phyloP scores from a whole-genome alignment of 2,888 invertebrate species.

The Sclerodermus sp. region DNA sequence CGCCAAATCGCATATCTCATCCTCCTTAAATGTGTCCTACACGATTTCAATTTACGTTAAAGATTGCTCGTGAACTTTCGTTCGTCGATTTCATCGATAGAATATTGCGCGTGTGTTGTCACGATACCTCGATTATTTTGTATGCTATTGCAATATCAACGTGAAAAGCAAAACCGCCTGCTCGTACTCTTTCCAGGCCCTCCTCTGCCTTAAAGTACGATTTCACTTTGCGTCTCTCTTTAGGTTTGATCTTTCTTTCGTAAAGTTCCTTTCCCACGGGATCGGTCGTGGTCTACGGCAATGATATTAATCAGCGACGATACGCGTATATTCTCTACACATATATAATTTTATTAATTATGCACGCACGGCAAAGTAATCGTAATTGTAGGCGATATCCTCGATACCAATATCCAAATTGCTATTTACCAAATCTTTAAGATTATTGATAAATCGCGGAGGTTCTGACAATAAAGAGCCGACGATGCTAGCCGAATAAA shows the following conservation, averaged over 20 bases:
- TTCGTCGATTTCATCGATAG: neutral
- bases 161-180: conserved; percentile 72
- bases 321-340: neutral
- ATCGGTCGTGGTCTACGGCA: conserved; percentile 65
- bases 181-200: conserved; percentile 65
- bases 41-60: too few species aligned
- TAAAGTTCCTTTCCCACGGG: conserved; percentile 65
- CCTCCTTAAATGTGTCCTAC: conserved; percentile 64
- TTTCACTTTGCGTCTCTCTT: conserved; percentile 30
- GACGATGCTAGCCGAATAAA: conserved; percentile 53
- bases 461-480: conserved; percentile 47
- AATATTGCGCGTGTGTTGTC: too few species aligned
- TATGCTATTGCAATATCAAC: conserved; percentile 70
- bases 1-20: conserved; percentile 69
- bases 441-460: conserved; percentile 44
- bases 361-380: conserved; percentile 39
- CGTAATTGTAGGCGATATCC: conserved; percentile 46
- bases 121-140: conserved; percentile 65
- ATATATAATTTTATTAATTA: neutral
- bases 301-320: neutral
- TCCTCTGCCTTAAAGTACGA: conserved; percentile 57
- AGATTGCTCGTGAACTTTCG: neutral
- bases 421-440: conserved; percentile 45
- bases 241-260: conserved; percentile 61
- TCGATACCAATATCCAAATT: conserved; percentile 46